Evolutionary conservation across 2,888 invertebrate species (phyloP), one percentile per base, ranked within the genome.

Genomic region (Caenorhabditis plicata): DNA sequence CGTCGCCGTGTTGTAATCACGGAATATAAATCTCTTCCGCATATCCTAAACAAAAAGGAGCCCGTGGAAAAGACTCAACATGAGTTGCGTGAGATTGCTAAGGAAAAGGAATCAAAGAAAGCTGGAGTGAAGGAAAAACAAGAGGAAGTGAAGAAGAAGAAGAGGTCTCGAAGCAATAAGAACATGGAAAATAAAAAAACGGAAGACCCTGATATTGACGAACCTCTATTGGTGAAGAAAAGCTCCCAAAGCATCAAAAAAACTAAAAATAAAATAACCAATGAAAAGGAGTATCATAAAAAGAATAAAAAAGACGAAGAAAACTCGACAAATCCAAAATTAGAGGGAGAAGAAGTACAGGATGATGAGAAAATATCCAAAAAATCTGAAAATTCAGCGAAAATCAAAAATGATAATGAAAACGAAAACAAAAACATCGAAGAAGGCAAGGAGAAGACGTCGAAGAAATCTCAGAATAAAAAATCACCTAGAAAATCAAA

Each of bases 11-110:
- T 45, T 1, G 46, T 50, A 50, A 53, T 53, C 45, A 48, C 39
- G 4, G 20, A 53, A 22, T 52, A 60, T 22, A n/a, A n/a, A n/a
- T n/a, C n/a, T n/a, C 52, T 51, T 35, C 46, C 52, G 51, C 42
- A 46, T 7, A 26, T 44, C 17, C 43, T 35, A 2, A 51, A 42
- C 31, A 55, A 48, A 26, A 40, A 50, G 15, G 60, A 60, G 9
- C 50, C 47, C 27, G 60, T 60, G 11, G 62, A 60, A 29, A 60
- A 58, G 32, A 52, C 58, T 11, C 35, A 47, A 25, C 44, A 55
- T n/a, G 62, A 62, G 22, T 31, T 50, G 15, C 50, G 54, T n/a
- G 52, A 61, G 11, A 47, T 64, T 15, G 55, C 39, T 4, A 64
- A 61, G 15, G 45, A 44, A 20, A 31, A 41, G 27, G 55, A 50